phyloP scores from a whole-genome alignment of 2,888 invertebrate species.

The Zele albiditarsus region DNA sequence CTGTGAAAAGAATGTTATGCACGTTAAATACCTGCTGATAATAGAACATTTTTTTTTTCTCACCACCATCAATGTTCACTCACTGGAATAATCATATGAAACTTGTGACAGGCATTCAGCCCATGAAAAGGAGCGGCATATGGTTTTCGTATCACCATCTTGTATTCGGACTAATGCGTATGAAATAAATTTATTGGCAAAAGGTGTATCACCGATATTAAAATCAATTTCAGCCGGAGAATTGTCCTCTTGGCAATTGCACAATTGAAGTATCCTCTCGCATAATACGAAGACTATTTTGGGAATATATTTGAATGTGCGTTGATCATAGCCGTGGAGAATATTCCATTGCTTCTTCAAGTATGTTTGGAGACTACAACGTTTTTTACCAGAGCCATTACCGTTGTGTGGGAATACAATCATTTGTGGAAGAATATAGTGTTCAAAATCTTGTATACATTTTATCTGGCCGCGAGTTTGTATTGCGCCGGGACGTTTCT shows the following conservation, averaged over 20 bases:
- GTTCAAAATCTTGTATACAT: conserved; percentile 87
- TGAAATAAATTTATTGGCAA: conserved; percentile 77
- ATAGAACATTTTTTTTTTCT: conserved; percentile 8
- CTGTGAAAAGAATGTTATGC: not conserved
- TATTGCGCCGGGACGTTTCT: conserved; percentile 84
- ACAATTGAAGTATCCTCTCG: conserved; percentile 83
- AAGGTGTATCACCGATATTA: conserved; percentile 75
- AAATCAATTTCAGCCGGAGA: conserved; percentile 74
- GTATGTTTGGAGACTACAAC: conserved; percentile 79
- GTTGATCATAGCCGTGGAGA: conserved; percentile 86
- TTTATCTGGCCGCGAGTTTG: conserved; percentile 89
- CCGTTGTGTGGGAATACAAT: conserved; percentile 79
- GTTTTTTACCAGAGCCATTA: conserved; percentile 72
- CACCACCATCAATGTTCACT: conserved; percentile 38
- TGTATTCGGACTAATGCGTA: conserved; percentile 69
- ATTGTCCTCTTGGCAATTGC: conserved; percentile 77
- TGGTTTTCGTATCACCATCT: conserved; percentile 56
- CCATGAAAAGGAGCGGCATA: conserved; percentile 67
- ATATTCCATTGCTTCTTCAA: conserved; percentile 82
- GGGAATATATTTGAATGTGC: conserved; percentile 83
- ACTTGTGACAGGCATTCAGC: conserved; percentile 65
- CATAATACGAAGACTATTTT: conserved; percentile 88
- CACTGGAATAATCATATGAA: conserved; percentile 64
- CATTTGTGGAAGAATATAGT: conserved; percentile 84
- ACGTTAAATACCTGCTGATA: conserved; percentile 11